These are phyloP conservation scores for Drosophila multiciliata DNA, from an alignment of 2,888 invertebrate species.

Conservation along the genomic window DNA sequence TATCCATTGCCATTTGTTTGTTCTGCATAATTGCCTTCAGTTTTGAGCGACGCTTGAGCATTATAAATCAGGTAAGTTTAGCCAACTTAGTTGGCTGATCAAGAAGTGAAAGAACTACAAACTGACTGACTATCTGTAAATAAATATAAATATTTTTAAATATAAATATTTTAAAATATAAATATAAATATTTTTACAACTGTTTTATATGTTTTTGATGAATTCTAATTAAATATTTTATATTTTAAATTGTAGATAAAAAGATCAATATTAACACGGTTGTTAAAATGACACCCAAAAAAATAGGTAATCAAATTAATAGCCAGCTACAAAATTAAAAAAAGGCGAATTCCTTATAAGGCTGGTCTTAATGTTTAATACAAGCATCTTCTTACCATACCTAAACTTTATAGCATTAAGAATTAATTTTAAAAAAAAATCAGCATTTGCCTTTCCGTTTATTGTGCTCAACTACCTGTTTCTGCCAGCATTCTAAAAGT, in stretches of 20 bases:
- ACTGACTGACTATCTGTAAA: too few relatives aligned
- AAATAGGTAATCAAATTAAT: conserved; percentile 10
- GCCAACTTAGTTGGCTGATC: too few relatives aligned
- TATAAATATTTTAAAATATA: too few relatives aligned
- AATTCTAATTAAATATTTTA: neutral
- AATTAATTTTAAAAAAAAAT: neutral
- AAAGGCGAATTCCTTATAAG: neutral
- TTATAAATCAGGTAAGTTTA: conserved; percentile 82
- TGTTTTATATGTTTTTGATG: neutral
- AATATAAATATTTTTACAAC: neutral
- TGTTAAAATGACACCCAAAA: neutral
- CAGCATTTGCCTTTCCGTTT: neutral
- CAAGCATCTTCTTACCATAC: neutral
- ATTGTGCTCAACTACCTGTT: neutral
- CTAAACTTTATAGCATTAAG: conserved; percentile 6
- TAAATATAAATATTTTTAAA: too few relatives aligned
- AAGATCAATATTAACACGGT: neutral
- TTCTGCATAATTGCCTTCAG: conserved; percentile 82
- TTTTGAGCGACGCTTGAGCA: conserved; percentile 81
- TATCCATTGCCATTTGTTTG: conserved; percentile 82
- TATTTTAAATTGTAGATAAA: neutral
- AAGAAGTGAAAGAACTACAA: neutral
- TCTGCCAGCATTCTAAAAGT: neutral
- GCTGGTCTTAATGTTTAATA: conserved; percentile 9
- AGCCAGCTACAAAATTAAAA: neutral